Conservation (phyloP, 2,888 invertebrate species). For the Microchrysa polita region DNA sequence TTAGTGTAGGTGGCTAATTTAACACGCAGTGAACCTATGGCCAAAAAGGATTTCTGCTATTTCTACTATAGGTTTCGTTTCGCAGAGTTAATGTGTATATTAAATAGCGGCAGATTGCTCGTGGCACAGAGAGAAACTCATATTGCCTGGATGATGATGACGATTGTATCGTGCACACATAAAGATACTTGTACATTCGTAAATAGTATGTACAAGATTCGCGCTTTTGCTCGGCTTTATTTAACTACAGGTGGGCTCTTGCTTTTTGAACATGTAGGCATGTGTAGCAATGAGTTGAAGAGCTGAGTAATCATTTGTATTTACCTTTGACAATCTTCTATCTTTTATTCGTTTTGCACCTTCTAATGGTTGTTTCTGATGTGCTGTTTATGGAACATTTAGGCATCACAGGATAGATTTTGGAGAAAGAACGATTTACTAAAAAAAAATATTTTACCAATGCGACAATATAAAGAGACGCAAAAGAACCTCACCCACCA, state of each 20-base stretch:
- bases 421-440: too few relatives aligned
- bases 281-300: neutral
- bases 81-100: constrained; percentile 28
- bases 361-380: neutral
- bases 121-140: constrained; percentile 12
- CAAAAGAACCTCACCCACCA: too few relatives aligned
- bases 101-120: constrained; percentile 31
- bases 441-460: too few relatives aligned
- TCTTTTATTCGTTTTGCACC: neutral
- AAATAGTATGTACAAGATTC: neutral
- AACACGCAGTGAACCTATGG: constrained; percentile 24
- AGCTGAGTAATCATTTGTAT: neutral
- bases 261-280: too few relatives aligned
- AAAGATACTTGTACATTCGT: too few relatives aligned
- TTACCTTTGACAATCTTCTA: neutral
- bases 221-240: neutral
- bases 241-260: constrained; percentile 30
- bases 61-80: constrained; percentile 17
- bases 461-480: too few relatives aligned
- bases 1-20: constrained; percentile 28
- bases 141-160: neutral
- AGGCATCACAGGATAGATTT: too few relatives aligned
- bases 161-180: neutral
- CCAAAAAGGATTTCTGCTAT: constrained; percentile 31
- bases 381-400: too few relatives aligned